Evolutionary conservation across 2,797 vertebrate species (phyloP), one percentile per base, ranked within the genome.

Genomic region (Hozukius guyotensis): DNA sequence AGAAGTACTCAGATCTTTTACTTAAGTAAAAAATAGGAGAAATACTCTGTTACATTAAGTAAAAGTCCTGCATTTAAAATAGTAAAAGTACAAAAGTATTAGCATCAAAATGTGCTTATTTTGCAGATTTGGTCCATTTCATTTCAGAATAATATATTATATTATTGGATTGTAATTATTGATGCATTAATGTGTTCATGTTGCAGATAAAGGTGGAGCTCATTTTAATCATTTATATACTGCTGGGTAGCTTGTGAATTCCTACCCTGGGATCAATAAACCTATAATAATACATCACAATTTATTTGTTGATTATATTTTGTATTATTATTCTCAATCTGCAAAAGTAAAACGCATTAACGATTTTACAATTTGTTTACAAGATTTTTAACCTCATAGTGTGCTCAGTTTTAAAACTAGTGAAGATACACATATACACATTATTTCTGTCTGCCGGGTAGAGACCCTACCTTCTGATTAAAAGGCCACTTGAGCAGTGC

Each of bases 401-500:
- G 16, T 1, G 42, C 42, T 46, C 42, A 46, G 16, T 46, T 46
- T 46, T 46, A 46, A 46, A 20, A 18, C 42, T 46, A 46, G 0
- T 46, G 42, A 46, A 46, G 0, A 46, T 46, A 46, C 7, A 1
- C 8, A 2, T 52, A 52, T 4, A 52, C 14, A 0, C n/a, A n/a
- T n/a, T 52, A 52, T 46, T 31, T 67, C 31, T 13, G 27, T 22
- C 13, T 36, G 18, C 7, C 14, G 9, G 38, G 56, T 22, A 16
- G 10, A 56, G 1, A 27, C 6, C 49, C 31, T 38, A 98, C 99
- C 97, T 99, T 99, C 90, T 99, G 99, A 91, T 99, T 99, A 85
- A 99, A 99, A 80, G 99, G 99, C 98, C 99, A 99, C 25, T 97
- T 97, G 78, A 99, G 95, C 55, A 99, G 96, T 0, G 98, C 97